Base-by-base conservation (phyloP, 1,140 invertebrate species). In the Drosophila littoralis region DNA sequence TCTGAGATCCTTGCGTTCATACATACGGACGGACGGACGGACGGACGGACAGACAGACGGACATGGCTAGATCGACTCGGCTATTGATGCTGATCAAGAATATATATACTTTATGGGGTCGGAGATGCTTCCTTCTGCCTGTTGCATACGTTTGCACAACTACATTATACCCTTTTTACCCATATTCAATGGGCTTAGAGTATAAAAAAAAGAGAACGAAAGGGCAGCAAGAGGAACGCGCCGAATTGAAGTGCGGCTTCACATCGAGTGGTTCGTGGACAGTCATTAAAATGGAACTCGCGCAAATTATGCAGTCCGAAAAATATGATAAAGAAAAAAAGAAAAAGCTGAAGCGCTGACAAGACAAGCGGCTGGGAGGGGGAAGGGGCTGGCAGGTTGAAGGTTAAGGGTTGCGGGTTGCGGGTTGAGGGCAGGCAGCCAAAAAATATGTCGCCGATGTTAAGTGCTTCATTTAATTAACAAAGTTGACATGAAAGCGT, bases 401-500 rank as follows among this genome's bases (percentile, higher is more conserved):
- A 22, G 22, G 13, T 15, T 45, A 0, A 15, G 3, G 42, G 7
- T 45, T 45, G 13, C n/a, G 38, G 22, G 10, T 7, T 38, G 10
- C 2, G 12, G 50, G 48, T 15, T 42, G 57, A 28, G 13, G 46
- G 33, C 8, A 57, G 17, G 63, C 64, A 51, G 54, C 36, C 46
- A 61, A 78, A 61, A 78, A 88, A 88, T 88, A 89, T 89, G 79
- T 88, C 67, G 75, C 79, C 77, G 54, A 88, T 83, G 83, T 82
- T 88, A 88, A 88, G 83, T 88, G 83, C 83, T 88, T 88, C 83
- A 88, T 88, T 88, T 88, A 88, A 88, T 88, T 88, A 88, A 88
- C 79, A 88, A 88, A 88, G 73, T 88, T 88, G 84, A 88, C 83
- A 88, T 88, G 79, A 88, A 88, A 83, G 83, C 76, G 22, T 67